A percentile compares a stretch with the other conserved stretches of the same genome.
phyloP scores from a whole-genome alignment of 35 echinoderm and acorn worm genomes.

The Patiria miniata region DNA sequence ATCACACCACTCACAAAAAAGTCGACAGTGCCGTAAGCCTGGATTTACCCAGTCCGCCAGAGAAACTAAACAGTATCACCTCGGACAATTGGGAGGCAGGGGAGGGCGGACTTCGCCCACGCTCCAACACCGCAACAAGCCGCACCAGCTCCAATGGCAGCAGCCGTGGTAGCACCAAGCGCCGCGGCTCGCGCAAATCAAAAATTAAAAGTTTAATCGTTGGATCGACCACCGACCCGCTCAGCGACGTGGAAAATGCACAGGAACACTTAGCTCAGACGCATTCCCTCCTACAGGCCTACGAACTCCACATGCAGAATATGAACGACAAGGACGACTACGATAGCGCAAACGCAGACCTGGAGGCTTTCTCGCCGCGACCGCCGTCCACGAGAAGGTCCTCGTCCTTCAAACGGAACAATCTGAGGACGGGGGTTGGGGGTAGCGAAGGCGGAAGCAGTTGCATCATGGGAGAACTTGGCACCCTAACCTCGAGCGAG shows the following conservation, averaged over 20 bases:
- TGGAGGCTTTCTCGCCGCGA: conserved; percentile 41
- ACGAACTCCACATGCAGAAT: conserved; percentile 66
- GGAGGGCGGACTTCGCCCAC: not conserved
- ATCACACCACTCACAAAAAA: not conserved
- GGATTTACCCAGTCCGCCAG: not conserved
- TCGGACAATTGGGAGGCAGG: not conserved
- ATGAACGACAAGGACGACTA: conserved; percentile 71
- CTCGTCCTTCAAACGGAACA: conserved; percentile 36
- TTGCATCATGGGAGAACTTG: conserved; percentile 41
- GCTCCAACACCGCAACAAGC: conserved; percentile 5
- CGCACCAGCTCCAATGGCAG: conserved; percentile 16
- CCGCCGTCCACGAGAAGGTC: conserved; percentile 50
- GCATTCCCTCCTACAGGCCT: conserved; percentile 63
- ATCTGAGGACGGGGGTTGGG: conserved; percentile 36
- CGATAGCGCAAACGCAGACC: conserved; percentile 35
- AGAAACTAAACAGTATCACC: not conserved
- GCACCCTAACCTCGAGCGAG: conserved; percentile 70
- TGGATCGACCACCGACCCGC: not conserved
- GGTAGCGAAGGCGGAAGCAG: conserved; percentile 73
- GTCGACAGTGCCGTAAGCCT: not conserved
- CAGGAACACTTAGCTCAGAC: conserved; percentile 57
- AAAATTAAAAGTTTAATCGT: conserved; percentile 8
- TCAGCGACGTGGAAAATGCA: conserved; percentile 46
- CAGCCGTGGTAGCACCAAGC: not conserved
- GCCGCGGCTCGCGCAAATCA: not conserved